These are phyloP conservation scores for Epizoanthus scotinus DNA, from an alignment of 92 coral and sea anemone species.

Conservation along the genomic window DNA sequence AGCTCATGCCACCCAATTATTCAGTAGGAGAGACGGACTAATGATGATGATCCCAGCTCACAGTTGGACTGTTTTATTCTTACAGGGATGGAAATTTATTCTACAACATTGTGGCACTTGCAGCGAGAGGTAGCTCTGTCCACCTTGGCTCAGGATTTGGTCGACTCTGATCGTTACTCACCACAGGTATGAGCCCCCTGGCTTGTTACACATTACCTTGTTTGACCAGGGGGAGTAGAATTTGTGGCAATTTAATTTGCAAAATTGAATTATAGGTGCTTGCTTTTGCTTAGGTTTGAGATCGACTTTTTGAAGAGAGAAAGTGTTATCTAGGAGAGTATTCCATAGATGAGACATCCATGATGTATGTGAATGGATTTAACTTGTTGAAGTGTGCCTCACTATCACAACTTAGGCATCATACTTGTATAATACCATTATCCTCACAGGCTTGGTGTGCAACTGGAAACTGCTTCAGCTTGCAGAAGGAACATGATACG, in stretches of 20 bases:
- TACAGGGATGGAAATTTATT: conserved; percentile 94
- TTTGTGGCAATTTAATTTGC: neutral
- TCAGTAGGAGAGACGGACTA: no score
- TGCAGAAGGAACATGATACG: conserved; percentile 98
- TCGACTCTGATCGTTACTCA: conserved; percentile 83
- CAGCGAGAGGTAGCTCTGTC: conserved; percentile 95
- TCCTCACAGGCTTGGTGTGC: conserved; percentile 92
- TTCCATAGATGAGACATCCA: no score
- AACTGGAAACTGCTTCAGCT: conserved; percentile 96
- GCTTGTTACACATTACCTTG: neutral
- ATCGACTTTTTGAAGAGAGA: no score
- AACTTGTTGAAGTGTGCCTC: no score
- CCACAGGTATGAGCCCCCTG: conserved; percentile 66
- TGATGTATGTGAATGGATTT: no score
- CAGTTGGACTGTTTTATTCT: conserved; percentile 1
- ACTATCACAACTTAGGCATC: no score
- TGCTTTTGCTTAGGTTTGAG: no score
- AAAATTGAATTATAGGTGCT: no score
- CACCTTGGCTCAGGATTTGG: conserved; percentile 92
- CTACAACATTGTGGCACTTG: conserved; percentile 95
- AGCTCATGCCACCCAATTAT: no score
- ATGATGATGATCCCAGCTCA: no score
- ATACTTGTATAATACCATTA: neutral
- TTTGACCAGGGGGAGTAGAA: neutral
- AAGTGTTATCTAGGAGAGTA: no score